Conservation (phyloP, 30 jellyfish, hydroid and myxozoan genomes). For the Aurelia sp. region DNA sequence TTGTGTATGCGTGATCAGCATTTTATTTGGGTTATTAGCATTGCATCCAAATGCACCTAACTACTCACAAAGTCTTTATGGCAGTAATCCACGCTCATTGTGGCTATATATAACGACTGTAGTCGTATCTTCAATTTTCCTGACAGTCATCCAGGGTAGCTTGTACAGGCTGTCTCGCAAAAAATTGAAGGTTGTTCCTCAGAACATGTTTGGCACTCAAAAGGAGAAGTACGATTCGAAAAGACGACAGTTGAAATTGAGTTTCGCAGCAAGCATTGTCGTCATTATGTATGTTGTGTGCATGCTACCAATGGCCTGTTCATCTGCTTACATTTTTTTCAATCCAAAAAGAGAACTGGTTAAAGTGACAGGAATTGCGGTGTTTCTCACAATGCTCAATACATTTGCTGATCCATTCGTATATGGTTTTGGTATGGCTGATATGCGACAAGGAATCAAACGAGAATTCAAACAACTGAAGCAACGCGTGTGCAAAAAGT, state of each 20-base stretch:
- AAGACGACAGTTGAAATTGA: constrained; percentile 10
- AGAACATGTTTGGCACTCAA: not conserved
- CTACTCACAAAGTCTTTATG: not conserved
- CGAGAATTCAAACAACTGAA: not conserved
- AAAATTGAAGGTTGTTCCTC: not conserved
- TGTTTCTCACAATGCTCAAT: not conserved
- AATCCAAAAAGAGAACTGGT: no score
- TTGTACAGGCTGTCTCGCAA: not conserved
- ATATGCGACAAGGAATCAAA: constrained; percentile 2
- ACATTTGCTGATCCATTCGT: constrained; percentile 19
- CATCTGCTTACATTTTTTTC: no score
- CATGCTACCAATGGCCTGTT: no score
- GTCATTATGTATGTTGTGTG: no score
- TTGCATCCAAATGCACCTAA: not conserved
- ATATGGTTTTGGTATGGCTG: constrained; percentile 34
- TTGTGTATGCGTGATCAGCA: constrained; percentile 5
- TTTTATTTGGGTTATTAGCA: not conserved
- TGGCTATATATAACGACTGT: not conserved
- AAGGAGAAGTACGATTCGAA: not conserved
- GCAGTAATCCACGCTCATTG: not conserved
- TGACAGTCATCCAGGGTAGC: not conserved
- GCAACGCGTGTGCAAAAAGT: no score
- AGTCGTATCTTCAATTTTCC: not conserved
- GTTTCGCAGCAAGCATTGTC: not conserved
- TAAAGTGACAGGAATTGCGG: no score